Evolutionary conservation across 1,140 invertebrate species (phyloP), one percentile per base, ranked within the genome.

Genomic region (Drosophila pruinosa): DNA sequence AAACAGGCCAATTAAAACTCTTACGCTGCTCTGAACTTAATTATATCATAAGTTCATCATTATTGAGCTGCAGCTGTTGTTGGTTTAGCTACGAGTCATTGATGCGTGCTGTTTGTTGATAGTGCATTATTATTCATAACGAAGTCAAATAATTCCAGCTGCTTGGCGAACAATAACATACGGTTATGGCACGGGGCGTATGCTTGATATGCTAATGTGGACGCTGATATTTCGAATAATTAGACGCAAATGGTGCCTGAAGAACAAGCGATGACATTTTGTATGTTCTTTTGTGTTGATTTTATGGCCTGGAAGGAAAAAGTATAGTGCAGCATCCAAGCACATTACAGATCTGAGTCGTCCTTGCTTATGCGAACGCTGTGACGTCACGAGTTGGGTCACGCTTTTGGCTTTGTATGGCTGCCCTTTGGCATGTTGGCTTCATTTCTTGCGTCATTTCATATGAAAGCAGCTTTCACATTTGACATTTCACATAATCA

Each of bases 391-490:
- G 17, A 22, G 48, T 43, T 47, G 61, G 73, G 65, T 47, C 52
- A 43, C 36, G 43, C 36, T 52, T 68, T 59, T 67, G 26, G 26
- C 36, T 54, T 72, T 73, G 41, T 45, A 19, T 34, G 67, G 31
- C 28, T 63, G 80, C 80, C 80, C 76, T 83, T 83, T 83, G 75
- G 53, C 74, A 47, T n/a, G 48, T 6, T 54, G 70, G 48, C 69
- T 83, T 83, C 58, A 85, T 83, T 76, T 76, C 80, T 85, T 83
- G 80, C 80, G 80, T 83, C 76, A 83, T 85, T 83, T 85, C 47
- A 58, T 85, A 73, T 80, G 56, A 85, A 83, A 80, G 63, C 81
- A 61, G 68, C 64, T 65, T 67, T 86, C 72, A 86, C 80, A 80
- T 86, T 83, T 83, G 81, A 83, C 80, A 83, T 83, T 86, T 86